Evolutionary conservation across 1,140 invertebrate genomes (phyloP).

Genomic region (Octopus bimaculoides): DNA sequence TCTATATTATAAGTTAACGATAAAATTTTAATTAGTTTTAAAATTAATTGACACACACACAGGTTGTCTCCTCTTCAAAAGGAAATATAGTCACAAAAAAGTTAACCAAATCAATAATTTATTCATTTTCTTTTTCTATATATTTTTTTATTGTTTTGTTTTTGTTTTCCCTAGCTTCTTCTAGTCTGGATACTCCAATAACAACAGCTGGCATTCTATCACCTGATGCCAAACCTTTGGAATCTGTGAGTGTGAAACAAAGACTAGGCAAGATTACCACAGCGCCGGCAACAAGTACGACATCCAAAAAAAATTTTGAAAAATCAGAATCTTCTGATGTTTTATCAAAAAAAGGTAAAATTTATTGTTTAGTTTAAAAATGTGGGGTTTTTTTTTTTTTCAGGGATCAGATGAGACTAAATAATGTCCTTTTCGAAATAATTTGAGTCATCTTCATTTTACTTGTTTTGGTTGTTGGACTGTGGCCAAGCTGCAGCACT

Average conservation of each 20-base stretch:
- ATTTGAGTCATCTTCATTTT: too few relatives aligned
- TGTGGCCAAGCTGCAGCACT: too few relatives aligned
- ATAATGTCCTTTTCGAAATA: too few relatives aligned
- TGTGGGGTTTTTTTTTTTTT: too few relatives aligned
- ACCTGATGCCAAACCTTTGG: constrained; percentile 15
- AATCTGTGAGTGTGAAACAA: constrained; percentile 21
- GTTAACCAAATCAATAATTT: neutral
- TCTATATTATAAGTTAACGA: too few relatives aligned
- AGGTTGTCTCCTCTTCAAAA: too few relatives aligned
- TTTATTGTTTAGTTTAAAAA: neutral
- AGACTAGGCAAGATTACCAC: constrained; percentile 28
- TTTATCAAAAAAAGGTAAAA: neutral
- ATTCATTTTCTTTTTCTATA: neutral
- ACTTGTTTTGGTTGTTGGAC: too few relatives aligned
- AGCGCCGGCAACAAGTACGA: constrained; percentile 34
- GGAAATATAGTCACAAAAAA: neutral
- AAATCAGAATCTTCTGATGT: neutral
- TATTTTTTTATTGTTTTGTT: neutral
- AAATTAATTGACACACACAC: too few relatives aligned
- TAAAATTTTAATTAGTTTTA: too few relatives aligned
- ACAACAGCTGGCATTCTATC: constrained; percentile 26
- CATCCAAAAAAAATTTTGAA: constrained; percentile 6
- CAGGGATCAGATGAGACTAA: too few relatives aligned
- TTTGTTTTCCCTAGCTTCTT: neutral
- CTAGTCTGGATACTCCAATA: constrained; percentile 1